Conservation (phyloP, 2,797 vertebrate genomes). For the Tolypeutes matacus region DNA sequence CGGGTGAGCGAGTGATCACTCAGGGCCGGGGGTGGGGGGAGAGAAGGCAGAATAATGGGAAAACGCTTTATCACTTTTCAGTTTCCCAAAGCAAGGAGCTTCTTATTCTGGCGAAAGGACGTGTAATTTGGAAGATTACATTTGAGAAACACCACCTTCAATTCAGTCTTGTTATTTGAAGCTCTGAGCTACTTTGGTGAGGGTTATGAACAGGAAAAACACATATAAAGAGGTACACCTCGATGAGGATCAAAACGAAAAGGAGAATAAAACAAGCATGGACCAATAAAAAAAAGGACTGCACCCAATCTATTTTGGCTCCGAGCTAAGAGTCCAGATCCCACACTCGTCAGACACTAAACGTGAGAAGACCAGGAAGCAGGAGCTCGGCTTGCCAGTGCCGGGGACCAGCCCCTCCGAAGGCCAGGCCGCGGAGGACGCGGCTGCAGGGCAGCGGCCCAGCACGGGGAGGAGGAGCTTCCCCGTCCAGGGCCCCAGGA, state of each 20-base stretch:
- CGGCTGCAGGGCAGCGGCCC: not conserved
- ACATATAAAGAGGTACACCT: not conserved
- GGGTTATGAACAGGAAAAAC: not conserved
- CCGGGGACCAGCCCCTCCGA: not conserved
- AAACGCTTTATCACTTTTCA: conserved; percentile 16
- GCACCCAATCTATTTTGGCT: conserved; percentile 3
- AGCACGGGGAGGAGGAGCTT: not conserved
- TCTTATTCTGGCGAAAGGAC: conserved; percentile 15
- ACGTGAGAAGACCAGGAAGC: not conserved
- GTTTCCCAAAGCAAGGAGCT: conserved; percentile 33
- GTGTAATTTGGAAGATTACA: conserved; percentile 27
- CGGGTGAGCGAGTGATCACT: not conserved
- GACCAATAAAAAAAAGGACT: not conserved
- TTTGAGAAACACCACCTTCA: not conserved
- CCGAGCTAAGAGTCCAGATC: conserved; percentile 48
- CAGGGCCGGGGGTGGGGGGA: accelerated
- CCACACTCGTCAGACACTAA: conserved; percentile 25
- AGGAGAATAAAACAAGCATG: conserved; percentile 11
- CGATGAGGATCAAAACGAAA: not conserved
- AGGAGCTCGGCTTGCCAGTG: not conserved
- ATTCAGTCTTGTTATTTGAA: conserved; percentile 11
- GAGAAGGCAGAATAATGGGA: not conserved
- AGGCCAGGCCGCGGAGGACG: not conserved
- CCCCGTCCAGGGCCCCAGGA: not conserved
- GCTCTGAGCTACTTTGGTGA: conserved; percentile 13